Base-by-base conservation (phyloP, 2,797 vertebrate genomes). In the Karalla daura region DNA sequence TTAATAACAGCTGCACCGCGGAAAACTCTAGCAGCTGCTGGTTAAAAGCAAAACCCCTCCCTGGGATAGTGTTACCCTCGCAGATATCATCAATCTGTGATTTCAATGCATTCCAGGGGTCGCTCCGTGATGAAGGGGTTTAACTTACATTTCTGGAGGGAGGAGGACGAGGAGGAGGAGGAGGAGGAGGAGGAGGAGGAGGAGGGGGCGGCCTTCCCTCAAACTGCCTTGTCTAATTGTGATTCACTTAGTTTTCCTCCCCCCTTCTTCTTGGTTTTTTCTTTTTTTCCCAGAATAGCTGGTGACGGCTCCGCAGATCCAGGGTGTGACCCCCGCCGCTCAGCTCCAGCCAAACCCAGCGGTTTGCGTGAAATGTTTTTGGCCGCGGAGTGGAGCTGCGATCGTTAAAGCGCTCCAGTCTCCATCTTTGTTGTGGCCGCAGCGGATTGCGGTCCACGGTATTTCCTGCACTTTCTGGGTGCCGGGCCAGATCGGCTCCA, bases 1-100 rank as follows among this genome's bases (percentile, higher is more conserved):
- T 90, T 87, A 88, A 89, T 89, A 83, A 73, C 83, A 85, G 87
- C 84, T 86, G 80, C 59, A 78, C 84, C 85, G 53, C 80, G n/a
- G n/a, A 87, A 84, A 86, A 44, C 74, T 76, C 76, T 74, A 67
- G 70, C 88, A 86, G 82, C 85, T 89, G 86, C 80, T 79, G 81
- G 82, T 86, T 87, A 67, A 88, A 88, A 88, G 84, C 11, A 69
- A 39, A 83, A 78, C 63, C 55, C 75, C 78, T 73, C 72, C 83
- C 54, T 55, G 6, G 79, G 80, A 82, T 89, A 62, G 53, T 3
- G 84, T 89, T 89, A 70, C 86, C 44, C 61, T 49, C 40, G 15
- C 17, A 60, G 70, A 87, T 85, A 84, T 76, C 78, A 84, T 86
- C 84, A 89, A 63, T 86, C 76, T 80, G 77, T 74, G 81, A 83